phyloP scores from a whole-genome alignment of 2,113 vertebrate genomes.

The Hyaena hyaena region DNA sequence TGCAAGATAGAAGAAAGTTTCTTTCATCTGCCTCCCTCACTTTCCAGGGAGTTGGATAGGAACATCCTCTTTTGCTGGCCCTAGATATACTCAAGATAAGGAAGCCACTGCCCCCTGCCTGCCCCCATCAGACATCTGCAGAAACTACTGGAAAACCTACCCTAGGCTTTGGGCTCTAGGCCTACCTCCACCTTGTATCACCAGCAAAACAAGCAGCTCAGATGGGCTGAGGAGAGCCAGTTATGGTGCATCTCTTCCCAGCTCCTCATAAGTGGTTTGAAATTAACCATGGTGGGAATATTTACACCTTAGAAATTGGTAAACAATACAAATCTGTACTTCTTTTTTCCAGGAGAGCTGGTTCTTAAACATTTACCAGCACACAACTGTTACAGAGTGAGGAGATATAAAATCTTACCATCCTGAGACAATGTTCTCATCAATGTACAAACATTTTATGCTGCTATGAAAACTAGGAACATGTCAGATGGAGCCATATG shows the following conservation, averaged over 20 bases:
- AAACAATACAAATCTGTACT: background rate
- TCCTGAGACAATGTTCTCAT: conserved; percentile 54
- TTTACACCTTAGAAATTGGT: background rate
- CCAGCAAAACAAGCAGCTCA: background rate
- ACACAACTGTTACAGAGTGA: background rate
- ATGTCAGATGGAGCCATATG: conserved; percentile 73
- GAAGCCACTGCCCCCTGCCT: background rate
- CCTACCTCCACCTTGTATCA: background rate
- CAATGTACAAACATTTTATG: conserved; percentile 56
- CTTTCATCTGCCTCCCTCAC: background rate
- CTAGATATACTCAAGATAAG: background rate
- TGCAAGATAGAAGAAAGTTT: background rate
- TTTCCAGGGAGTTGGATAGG: background rate
- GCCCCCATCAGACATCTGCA: background rate
- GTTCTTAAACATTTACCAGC: conserved; percentile 25
- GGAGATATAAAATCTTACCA: conserved; percentile 51
- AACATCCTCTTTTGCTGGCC: background rate
- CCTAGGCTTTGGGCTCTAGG: background rate
- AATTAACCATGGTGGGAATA: background rate
- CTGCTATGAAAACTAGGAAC: conserved; percentile 61
- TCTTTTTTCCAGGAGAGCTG: background rate
- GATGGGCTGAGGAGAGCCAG: background rate
- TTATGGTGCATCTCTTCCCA: background rate
- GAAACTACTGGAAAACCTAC: background rate
- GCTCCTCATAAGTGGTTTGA: background rate